Conservation (phyloP, 1,140 invertebrate genomes). For the Bilobella aurantiaca region DNA sequence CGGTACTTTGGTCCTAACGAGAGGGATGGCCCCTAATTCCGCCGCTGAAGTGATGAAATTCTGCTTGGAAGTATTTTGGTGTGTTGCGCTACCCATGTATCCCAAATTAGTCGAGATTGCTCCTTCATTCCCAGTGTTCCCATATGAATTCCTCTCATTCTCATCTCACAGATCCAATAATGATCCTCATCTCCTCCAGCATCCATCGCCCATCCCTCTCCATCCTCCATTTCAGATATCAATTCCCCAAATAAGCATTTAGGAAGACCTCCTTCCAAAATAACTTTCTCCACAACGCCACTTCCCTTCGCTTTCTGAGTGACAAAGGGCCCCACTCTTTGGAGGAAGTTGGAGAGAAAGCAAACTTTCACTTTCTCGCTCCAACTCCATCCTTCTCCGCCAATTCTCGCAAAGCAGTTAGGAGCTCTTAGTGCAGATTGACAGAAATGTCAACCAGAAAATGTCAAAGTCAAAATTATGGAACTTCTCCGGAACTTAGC, state of each 20-base stretch:
- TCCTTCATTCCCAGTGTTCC: background rate
- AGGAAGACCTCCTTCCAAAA: no score
- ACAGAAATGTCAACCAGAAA: constrained; percentile 10
- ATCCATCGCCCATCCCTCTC: background rate
- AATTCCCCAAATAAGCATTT: constrained; percentile 8
- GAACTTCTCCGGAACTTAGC: background rate
- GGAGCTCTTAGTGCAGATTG: background rate
- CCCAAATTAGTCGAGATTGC: background rate
- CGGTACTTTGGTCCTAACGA: no score
- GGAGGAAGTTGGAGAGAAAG: background rate
- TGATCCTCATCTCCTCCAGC: background rate
- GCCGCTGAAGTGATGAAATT: no score
- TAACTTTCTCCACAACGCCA: no score
- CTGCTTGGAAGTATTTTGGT: no score
- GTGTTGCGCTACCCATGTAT: no score
- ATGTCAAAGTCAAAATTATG: constrained; percentile 12
- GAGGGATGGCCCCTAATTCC: no score
- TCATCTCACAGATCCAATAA: constrained; percentile 1
- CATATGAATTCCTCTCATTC: background rate
- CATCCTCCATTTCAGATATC: background rate
- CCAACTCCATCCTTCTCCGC: background rate
- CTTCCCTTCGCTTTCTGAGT: no score
- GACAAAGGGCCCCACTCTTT: background rate
- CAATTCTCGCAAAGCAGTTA: background rate
- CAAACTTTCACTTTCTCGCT: constrained; percentile 5